phyloP scores from a whole-genome alignment of 2,888 invertebrate species.

The Piscicola geometra region DNA sequence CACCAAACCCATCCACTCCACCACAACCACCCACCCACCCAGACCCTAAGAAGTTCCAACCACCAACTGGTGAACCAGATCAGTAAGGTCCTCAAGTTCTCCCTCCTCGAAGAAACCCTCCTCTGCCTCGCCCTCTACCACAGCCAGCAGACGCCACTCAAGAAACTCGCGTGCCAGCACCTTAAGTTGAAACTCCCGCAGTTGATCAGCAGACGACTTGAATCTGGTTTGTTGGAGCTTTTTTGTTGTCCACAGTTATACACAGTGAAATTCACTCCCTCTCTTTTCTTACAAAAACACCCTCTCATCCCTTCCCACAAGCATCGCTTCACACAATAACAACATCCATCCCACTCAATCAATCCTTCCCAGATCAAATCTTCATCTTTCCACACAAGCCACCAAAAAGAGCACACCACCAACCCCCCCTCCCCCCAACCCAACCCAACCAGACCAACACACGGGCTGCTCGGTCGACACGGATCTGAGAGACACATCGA shows the following conservation, averaged over 20 bases:
- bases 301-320: neutral
- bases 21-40: slow-evolving; percentile 42
- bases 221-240: slow-evolving; percentile 63
- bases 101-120: slow-evolving; percentile 83
- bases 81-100: slow-evolving; percentile 77
- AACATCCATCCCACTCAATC: neutral
- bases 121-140: slow-evolving; percentile 79
- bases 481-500: slow-evolving; percentile 81
- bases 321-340: neutral
- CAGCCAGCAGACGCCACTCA: slow-evolving; percentile 72
- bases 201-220: slow-evolving; percentile 70
- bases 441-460: neutral
- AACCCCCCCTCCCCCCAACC: neutral
- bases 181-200: slow-evolving; percentile 76
- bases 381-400: too few relatives aligned
- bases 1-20: neutral
- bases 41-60: slow-evolving; percentile 74
- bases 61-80: slow-evolving; percentile 75
- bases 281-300: too few relatives aligned
- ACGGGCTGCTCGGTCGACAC: slow-evolving; percentile 41
- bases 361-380: too few relatives aligned
- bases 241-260: too few relatives aligned
- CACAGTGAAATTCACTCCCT: too few relatives aligned
- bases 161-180: slow-evolving; percentile 70
- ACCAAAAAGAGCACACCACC: too few relatives aligned